Evolutionary conservation across 2,113 vertebrate genomes (phyloP).

Genomic region (Brienomyrus longianalis): DNA sequence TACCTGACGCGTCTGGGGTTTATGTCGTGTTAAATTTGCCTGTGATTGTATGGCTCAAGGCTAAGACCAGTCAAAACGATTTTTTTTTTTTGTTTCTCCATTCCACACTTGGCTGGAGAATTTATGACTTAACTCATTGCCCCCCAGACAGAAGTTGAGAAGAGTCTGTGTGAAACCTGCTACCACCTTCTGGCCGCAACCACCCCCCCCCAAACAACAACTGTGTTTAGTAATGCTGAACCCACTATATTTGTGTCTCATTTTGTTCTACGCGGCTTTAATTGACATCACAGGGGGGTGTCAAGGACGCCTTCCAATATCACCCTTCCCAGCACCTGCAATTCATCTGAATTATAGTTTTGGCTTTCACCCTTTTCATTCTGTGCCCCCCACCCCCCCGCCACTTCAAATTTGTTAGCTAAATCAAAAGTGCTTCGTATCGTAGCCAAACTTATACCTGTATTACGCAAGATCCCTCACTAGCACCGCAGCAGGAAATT

Average conservation of each 20-base stretch:
- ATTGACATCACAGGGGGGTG: constrained; percentile 33
- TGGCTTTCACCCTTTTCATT: constrained; percentile 42
- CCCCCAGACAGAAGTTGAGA: constrained; percentile 49
- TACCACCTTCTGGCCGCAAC: background rate
- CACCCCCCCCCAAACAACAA: constrained; percentile 40
- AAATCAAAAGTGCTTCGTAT: constrained; percentile 53
- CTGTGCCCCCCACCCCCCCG: constrained; percentile 34
- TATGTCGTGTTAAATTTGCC: constrained; percentile 54
- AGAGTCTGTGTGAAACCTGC: constrained; percentile 26
- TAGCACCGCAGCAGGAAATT: constrained; percentile 55
- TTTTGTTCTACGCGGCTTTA: constrained; percentile 34
- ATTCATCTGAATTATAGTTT: background rate
- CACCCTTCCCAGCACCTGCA: constrained; percentile 43
- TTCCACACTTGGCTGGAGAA: constrained; percentile 45
- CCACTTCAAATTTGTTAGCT: constrained; percentile 41
- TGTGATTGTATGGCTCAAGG: constrained; percentile 47
- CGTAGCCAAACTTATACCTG: constrained; percentile 48
- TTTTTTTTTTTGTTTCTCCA: constrained; percentile 7
- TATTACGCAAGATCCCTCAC: constrained; percentile 52
- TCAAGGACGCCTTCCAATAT: constrained; percentile 27
- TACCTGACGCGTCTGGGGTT: constrained; percentile 47
- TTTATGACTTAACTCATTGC: constrained; percentile 49
- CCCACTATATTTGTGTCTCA: constrained; percentile 26
- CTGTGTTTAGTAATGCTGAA: constrained; percentile 42
- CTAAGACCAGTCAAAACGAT: constrained; percentile 41